Evolutionary conservation across 2,888 invertebrate species (phyloP).

Genomic region (Drosophila cognata): DNA sequence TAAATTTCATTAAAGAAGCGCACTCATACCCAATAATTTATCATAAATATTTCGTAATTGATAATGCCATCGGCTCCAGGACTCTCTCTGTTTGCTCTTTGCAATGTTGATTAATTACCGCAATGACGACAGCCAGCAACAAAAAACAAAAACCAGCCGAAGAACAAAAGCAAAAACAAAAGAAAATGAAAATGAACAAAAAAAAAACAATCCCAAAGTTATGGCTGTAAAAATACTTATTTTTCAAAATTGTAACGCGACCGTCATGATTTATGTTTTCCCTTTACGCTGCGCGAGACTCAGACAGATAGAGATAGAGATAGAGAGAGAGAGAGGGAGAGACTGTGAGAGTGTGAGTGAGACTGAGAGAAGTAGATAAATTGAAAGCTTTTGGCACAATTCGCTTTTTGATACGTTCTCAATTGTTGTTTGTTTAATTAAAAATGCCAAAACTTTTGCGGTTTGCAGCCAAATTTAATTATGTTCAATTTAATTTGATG

Average conservation of each 20-base stretch:
- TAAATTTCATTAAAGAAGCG: conserved; percentile 66
- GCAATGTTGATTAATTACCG: conserved; percentile 72
- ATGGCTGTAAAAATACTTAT: conserved; percentile 66
- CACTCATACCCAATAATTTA: conserved; percentile 63
- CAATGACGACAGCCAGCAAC: conserved; percentile 61
- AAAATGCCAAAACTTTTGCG: conserved; percentile 73
- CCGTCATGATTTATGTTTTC: conserved; percentile 68
- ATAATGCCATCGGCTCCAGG: conserved; percentile 69
- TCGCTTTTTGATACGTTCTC: conserved; percentile 62
- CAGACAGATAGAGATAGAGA: not conserved
- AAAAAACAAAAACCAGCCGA: conserved; percentile 22
- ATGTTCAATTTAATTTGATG: conserved; percentile 73
- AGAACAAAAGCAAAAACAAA: conserved; percentile 29
- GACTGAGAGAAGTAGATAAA: conserved; percentile 35
- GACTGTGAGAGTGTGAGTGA: not conserved
- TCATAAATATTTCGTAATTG: conserved; percentile 73
- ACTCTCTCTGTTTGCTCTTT: conserved; percentile 38
- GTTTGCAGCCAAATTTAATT: conserved; percentile 69
- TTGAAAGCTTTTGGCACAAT: conserved; percentile 53
- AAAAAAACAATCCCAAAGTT: conserved; percentile 53
- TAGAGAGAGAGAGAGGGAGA: not conserved
- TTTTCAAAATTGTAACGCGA: conserved; percentile 67
- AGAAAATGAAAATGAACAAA: not conserved
- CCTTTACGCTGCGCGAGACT: not conserved
- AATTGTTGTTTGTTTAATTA: conserved; percentile 73